Evolutionary conservation across 2,888 invertebrate species (phyloP).

Genomic region (Caradrina kadenii): DNA sequence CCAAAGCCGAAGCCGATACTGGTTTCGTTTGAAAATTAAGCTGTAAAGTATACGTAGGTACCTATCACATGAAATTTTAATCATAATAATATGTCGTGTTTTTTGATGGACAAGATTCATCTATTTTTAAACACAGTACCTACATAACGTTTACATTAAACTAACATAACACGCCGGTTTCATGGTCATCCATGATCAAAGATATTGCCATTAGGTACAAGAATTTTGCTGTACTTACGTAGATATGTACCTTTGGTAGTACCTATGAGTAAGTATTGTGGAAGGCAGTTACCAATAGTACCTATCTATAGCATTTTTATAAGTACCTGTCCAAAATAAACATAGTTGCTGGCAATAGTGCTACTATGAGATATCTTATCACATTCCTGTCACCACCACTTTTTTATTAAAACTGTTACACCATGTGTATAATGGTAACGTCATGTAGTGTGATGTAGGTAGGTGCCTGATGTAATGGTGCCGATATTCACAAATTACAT

Average conservation of each 20-base stretch:
- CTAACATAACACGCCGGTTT: constrained; percentile 13
- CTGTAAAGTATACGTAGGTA: too few relatives aligned
- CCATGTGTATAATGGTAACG: background rate
- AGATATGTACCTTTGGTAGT: background rate
- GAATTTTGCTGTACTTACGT: constrained; percentile 1
- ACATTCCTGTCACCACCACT: background rate
- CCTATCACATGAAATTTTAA: background rate
- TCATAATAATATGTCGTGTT: background rate
- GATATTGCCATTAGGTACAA: background rate
- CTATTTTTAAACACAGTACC: constrained; percentile 12
- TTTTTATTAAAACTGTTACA: constrained; percentile 16
- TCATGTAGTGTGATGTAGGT: background rate
- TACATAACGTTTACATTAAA: constrained; percentile 11
- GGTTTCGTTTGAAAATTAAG: too few relatives aligned
- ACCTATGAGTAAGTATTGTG: too few relatives aligned
- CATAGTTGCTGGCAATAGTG: background rate
- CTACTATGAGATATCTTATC: constrained; percentile 6
- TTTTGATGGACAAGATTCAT: constrained; percentile 10
- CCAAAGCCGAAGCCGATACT: too few relatives aligned
- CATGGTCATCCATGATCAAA: constrained; percentile 15
- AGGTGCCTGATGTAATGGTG: background rate
- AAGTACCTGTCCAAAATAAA: too few relatives aligned
- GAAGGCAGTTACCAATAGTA: too few relatives aligned
- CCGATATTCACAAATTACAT: background rate
- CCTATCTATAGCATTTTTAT: too few relatives aligned